Conservation (phyloP, 2,113 vertebrate genomes). For the Heterochromis multidens region DNA sequence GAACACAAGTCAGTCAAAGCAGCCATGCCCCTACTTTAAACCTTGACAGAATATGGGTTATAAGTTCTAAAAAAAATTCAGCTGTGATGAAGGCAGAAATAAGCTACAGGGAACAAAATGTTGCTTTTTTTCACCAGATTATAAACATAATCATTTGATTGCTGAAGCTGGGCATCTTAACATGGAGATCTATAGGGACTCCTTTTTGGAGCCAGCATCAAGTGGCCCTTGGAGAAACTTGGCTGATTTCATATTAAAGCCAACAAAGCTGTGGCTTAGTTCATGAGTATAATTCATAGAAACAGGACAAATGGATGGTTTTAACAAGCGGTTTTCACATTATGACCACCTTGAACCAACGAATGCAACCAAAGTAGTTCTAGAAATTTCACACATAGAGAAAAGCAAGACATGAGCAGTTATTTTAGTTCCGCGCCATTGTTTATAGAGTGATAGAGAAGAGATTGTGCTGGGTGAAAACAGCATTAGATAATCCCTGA, state of each 20-base stretch:
- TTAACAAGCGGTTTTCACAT: neutral
- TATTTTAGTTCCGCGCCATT: neutral
- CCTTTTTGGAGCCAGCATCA: neutral
- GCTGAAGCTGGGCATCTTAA: too few species aligned
- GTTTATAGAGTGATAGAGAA: neutral
- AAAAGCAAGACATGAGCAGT: neutral
- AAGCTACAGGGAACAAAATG: neutral
- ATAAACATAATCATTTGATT: too few species aligned
- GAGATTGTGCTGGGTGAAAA: slow-evolving; percentile 11
- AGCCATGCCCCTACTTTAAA: neutral
- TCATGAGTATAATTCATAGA: neutral
- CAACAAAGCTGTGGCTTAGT: neutral
- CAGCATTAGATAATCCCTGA: slow-evolving; percentile 39
- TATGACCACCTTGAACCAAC: neutral
- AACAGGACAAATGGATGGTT: neutral
- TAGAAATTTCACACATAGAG: neutral
- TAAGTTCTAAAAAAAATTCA: neutral
- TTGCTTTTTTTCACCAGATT: too few species aligned
- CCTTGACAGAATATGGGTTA: neutral
- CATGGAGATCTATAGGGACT: too few species aligned
- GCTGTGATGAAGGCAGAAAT: neutral
- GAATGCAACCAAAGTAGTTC: neutral
- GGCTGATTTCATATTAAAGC: neutral
- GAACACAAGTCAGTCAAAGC: neutral
- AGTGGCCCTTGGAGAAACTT: neutral